Percentiles rank a stretch among this genome's conserved stretches.
These are phyloP conservation scores for Hesperophylax magnus DNA, from an alignment of 1,140 invertebrate genomes.

Conservation along the genomic window DNA sequence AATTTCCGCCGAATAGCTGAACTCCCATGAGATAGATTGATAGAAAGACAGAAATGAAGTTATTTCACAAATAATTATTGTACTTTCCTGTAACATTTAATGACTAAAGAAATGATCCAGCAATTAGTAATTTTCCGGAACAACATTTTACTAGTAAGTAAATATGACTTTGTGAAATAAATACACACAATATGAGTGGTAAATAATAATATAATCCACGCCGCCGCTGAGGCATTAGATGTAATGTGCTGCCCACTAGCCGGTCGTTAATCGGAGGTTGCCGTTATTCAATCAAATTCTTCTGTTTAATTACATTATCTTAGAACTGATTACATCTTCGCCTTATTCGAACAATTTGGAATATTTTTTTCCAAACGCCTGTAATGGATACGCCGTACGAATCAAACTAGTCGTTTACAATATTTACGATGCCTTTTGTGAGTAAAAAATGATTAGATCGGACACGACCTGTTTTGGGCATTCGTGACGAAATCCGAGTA, in stretches of 20 bases:
- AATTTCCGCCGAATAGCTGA: too few relatives aligned
- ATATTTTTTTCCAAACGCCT: slow-evolving; percentile 25
- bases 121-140: background rate
- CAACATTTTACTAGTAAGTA: background rate
- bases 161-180: background rate
- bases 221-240: slow-evolving; percentile 33
- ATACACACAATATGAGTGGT: background rate
- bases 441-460: slow-evolving; percentile 33
- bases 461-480: slow-evolving; percentile 30
- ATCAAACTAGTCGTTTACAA: slow-evolving; percentile 34
- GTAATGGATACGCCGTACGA: slow-evolving; percentile 31
- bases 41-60: too few relatives aligned
- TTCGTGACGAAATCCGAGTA: slow-evolving; percentile 31
- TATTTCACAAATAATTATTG: background rate
- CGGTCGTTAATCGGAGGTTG: slow-evolving; percentile 31
- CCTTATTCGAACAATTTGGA: slow-evolving; percentile 40
- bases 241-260: slow-evolving; percentile 29
- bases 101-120: background rate
- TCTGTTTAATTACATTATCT: slow-evolving; percentile 58
- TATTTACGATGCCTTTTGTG: slow-evolving; percentile 38
- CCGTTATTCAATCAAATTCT: slow-evolving; percentile 59
- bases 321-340: slow-evolving; percentile 49
- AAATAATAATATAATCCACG: background rate
- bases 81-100: background rate
- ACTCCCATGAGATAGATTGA: too few relatives aligned